Percentiles rank a stretch among this genome's conserved stretches.
These are phyloP conservation scores for Raja brachyura DNA, from an alignment of 2,113 vertebrate species.

Conservation along the genomic window DNA sequence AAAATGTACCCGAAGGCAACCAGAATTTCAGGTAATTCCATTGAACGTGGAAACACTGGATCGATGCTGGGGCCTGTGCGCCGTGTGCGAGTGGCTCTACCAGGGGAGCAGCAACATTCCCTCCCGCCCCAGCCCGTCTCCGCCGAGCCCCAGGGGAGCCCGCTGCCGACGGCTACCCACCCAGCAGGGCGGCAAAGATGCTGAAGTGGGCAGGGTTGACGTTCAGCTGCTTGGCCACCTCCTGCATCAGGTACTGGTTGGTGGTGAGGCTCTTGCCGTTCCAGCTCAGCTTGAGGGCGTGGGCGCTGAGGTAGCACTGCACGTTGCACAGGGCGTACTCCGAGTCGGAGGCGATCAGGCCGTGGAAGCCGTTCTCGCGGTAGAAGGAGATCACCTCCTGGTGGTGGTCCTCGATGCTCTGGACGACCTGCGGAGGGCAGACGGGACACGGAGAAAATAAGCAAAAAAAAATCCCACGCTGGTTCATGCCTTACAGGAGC, in stretches of 20 bases:
- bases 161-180: slow-evolving; percentile 49
- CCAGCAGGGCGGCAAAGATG: slow-evolving; percentile 80
- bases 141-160: no score
- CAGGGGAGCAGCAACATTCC: no score
- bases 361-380: slow-evolving; percentile 80
- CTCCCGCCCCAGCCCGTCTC: no score
- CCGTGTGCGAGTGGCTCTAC: no score
- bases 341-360: slow-evolving; percentile 83
- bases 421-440: slow-evolving; percentile 67
- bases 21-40: no score
- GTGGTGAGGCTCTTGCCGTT: slow-evolving; percentile 89
- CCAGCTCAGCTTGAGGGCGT: slow-evolving; percentile 85
- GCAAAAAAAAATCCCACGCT: no score
- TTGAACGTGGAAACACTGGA: no score
- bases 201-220: slow-evolving; percentile 79
- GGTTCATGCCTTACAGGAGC: no score
- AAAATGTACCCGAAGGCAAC: no score
- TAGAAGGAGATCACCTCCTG: slow-evolving; percentile 87
- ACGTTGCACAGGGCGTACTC: slow-evolving; percentile 86
- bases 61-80: no score
- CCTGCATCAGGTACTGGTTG: slow-evolving; percentile 83
- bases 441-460: not conserved
- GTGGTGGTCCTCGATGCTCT: slow-evolving; percentile 87
- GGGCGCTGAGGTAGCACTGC: slow-evolving; percentile 81
- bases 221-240: slow-evolving; percentile 81